phyloP scores from a whole-genome alignment of 1,140 invertebrate species.

The Tetramorium simillimum region DNA sequence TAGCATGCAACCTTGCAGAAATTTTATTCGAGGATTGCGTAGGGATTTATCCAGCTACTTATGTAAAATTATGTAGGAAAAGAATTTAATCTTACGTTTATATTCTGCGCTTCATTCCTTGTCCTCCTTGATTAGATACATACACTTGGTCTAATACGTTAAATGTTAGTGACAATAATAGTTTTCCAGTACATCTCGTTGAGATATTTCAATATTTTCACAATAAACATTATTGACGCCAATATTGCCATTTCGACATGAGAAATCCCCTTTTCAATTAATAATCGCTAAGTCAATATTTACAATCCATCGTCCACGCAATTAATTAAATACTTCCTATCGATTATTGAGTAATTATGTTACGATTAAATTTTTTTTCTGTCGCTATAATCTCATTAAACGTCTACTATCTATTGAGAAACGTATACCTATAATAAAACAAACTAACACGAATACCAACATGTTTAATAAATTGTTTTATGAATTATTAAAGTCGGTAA shows the following conservation, averaged over 20 bases:
- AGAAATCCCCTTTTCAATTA: conserved; percentile 61
- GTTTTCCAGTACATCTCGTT: neutral
- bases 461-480: conserved; percentile 47
- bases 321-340: conserved; percentile 60
- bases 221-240: conserved; percentile 4
- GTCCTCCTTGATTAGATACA: neutral
- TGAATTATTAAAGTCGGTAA: neutral
- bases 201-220: neutral
- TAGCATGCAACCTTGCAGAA: conserved; percentile 6
- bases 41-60: conserved; percentile 17
- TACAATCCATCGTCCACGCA: conserved; percentile 8
- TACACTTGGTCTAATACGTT: neutral
- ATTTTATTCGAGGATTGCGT: conserved; percentile 14
- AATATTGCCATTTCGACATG: conserved; percentile 28
- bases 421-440: neutral
- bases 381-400: conserved; percentile 18
- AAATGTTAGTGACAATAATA: neutral
- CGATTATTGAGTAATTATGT: conserved; percentile 40
- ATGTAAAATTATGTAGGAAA: conserved; percentile 40
- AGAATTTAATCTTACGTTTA: conserved; percentile 34
- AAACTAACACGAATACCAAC: neutral
- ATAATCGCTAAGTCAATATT: conserved; percentile 56
- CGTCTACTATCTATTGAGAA: conserved; percentile 38
- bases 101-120: neutral
- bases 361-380: conserved; percentile 50